These are phyloP conservation scores for Nasonia vitripennis DNA, from an alignment of 1,140 invertebrate species.

Conservation along the genomic window DNA sequence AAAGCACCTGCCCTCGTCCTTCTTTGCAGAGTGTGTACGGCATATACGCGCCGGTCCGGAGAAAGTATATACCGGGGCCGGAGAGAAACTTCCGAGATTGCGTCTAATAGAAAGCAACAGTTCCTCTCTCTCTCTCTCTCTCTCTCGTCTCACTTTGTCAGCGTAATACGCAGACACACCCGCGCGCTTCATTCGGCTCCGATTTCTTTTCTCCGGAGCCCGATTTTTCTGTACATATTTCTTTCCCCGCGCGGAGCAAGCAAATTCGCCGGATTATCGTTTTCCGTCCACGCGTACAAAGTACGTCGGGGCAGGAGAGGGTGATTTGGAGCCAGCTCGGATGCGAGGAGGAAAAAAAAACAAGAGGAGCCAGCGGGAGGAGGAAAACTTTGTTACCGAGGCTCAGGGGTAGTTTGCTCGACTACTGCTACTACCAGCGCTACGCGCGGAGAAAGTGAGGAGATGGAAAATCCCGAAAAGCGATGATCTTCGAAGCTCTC, in stretches of 20 bases:
- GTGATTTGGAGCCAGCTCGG: background rate
- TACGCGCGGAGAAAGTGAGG: background rate
- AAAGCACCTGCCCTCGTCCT: constrained; percentile 24
- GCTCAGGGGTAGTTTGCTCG: constrained; percentile 15
- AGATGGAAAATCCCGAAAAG: constrained; percentile 26
- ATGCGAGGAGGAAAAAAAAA: background rate
- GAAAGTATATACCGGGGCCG: background rate
- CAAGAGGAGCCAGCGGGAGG: background rate
- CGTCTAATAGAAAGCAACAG: constrained; percentile 2
- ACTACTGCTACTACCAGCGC: background rate
- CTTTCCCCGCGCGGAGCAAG: background rate
- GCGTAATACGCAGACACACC: background rate
- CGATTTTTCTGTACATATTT: constrained; percentile 17
- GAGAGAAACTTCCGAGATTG: constrained; percentile 10
- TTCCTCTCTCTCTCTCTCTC: background rate
- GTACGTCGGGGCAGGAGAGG: background rate
- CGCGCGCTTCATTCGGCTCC: background rate
- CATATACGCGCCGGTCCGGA: too few relatives aligned
- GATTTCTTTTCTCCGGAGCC: background rate
- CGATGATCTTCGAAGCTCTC: constrained; percentile 26
- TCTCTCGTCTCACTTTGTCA: constrained; percentile 14
- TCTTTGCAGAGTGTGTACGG: background rate
- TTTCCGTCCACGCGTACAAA: background rate
- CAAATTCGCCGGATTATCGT: background rate
- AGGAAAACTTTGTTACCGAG: constrained; percentile 21